Evolutionary conservation across 2,113 vertebrate genomes (phyloP).

Genomic region (Laticauda laticaudata): DNA sequence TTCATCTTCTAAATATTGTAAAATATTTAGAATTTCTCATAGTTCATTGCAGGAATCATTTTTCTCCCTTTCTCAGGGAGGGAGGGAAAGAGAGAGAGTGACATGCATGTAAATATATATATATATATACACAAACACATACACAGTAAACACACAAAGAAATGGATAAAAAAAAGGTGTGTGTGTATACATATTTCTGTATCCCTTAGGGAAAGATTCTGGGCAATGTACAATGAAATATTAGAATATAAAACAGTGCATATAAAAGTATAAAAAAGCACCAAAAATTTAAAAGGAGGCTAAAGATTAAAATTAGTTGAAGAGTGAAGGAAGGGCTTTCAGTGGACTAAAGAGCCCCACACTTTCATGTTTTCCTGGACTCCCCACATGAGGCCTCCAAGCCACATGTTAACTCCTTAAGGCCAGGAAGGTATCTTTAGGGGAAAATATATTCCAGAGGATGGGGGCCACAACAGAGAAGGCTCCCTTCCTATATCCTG

Average conservation of each 20-base stretch:
- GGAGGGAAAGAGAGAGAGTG: too few relatives aligned
- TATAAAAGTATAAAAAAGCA: not conserved
- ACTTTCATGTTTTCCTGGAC: not conserved
- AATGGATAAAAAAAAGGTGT: too few relatives aligned
- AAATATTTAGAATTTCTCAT: not conserved
- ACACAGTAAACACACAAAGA: too few relatives aligned
- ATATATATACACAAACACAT: too few relatives aligned
- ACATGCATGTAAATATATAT: too few relatives aligned
- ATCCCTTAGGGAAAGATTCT: not conserved
- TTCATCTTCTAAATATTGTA: not conserved
- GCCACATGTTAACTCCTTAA: not conserved
- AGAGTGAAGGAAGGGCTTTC: not conserved
- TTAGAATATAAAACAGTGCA: not conserved
- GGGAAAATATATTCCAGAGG: not conserved
- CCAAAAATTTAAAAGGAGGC: not conserved
- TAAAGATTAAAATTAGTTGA: not conserved
- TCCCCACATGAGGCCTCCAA: not conserved
- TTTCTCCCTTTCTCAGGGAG: too few relatives aligned
- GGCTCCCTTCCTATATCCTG: not conserved
- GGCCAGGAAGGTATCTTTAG: not conserved
- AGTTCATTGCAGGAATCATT: not conserved
- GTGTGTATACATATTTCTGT: too few relatives aligned
- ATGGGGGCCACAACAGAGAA: not conserved
- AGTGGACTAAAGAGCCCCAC: not conserved
- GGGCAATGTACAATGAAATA: not conserved